Conservation (phyloP, 2,888 invertebrate genomes). For the Nowickia ferox region DNA sequence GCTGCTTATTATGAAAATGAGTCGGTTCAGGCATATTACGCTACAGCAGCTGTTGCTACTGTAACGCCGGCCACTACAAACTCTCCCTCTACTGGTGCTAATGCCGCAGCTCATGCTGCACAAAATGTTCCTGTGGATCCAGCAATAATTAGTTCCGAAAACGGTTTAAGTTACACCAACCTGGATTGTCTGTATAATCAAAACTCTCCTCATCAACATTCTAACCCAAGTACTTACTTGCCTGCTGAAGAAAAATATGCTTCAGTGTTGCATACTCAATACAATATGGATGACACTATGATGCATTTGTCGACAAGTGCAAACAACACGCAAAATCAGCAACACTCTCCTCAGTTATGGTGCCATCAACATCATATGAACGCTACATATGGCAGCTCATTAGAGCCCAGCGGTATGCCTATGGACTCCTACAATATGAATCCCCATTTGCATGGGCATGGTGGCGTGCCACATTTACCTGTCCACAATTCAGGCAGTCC, state of each 20-base stretch:
- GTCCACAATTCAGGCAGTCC: conserved; percentile 73
- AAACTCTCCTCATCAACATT: conserved; percentile 84
- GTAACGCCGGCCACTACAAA: conserved; percentile 78
- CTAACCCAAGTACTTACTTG: conserved; percentile 72
- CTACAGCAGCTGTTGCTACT: conserved; percentile 79
- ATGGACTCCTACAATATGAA: conserved; percentile 79
- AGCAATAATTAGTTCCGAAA: conserved; percentile 92
- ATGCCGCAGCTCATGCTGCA: conserved; percentile 74
- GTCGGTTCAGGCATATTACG: conserved; percentile 82
- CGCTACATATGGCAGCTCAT: conserved; percentile 71
- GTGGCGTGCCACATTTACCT: conserved; percentile 74
- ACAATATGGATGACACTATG: conserved; percentile 82
- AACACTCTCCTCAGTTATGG: conserved; percentile 79
- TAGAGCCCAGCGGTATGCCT: conserved; percentile 75
- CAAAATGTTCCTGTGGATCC: conserved; percentile 80
- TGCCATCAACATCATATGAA: conserved; percentile 76
- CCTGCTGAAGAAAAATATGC: conserved; percentile 82
- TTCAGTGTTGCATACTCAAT: conserved; percentile 85
- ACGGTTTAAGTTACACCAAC: conserved; percentile 95
- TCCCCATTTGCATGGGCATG: conserved; percentile 78
- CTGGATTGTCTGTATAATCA: conserved; percentile 88
- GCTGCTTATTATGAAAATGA: conserved; percentile 82
- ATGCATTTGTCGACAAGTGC: conserved; percentile 77
- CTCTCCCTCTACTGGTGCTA: conserved; percentile 77
- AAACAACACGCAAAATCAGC: conserved; percentile 74